Evolutionary conservation across 2,797 vertebrate species (phyloP).

Genomic region (Pseudochromis fuscus): DNA sequence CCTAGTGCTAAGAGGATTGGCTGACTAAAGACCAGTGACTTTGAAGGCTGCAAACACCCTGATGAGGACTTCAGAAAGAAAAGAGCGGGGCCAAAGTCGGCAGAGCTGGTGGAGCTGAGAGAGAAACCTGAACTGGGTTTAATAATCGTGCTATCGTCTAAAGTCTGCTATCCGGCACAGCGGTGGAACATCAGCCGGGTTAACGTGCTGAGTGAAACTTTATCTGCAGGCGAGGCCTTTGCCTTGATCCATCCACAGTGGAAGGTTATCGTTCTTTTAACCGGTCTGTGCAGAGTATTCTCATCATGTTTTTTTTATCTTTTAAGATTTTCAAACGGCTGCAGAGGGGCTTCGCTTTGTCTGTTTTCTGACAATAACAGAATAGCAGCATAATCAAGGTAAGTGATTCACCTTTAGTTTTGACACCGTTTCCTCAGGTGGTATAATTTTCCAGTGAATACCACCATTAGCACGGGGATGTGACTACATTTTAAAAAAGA

Average conservation of each 20-base stretch:
- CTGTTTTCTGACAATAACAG: constrained; percentile 28
- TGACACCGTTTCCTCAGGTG: constrained; percentile 21
- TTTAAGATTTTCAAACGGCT: constrained; percentile 42
- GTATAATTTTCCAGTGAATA: constrained; percentile 38
- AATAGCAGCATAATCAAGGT: constrained; percentile 44
- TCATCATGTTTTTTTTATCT: constrained; percentile 30
- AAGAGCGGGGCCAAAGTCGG: constrained; percentile 25
- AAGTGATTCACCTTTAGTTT: constrained; percentile 23
- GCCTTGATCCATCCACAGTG: constrained; percentile 40
- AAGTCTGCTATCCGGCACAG: constrained; percentile 39
- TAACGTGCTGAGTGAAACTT: constrained; percentile 27
- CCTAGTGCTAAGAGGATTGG: constrained; percentile 74
- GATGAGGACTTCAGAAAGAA: constrained; percentile 54
- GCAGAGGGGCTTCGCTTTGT: constrained; percentile 31
- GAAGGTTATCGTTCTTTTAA: constrained; percentile 26
- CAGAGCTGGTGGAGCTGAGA: constrained; percentile 19
- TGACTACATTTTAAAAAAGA: constrained; percentile 21
- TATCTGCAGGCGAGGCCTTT: constrained; percentile 45
- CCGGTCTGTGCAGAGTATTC: background rate
- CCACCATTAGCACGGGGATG: background rate
- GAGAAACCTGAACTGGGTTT: constrained; percentile 43
- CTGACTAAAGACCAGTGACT: constrained; percentile 61
- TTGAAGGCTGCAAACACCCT: constrained; percentile 53
- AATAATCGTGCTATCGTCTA: constrained; percentile 32
- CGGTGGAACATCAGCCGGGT: background rate